phyloP scores from a whole-genome alignment of 92 coral and sea anemone species.

The Porites evermanni region DNA sequence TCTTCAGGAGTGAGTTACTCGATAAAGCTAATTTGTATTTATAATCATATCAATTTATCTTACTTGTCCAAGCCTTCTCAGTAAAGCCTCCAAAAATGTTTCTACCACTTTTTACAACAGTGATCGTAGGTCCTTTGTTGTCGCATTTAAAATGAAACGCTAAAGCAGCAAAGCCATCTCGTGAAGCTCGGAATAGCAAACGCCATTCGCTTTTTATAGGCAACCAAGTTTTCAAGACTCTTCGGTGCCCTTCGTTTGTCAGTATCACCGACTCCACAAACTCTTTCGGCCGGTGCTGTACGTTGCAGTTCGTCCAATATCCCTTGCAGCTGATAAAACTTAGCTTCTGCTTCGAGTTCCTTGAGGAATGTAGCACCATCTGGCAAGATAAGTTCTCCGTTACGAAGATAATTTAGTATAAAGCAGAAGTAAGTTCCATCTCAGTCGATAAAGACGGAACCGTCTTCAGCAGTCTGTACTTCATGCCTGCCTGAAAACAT shows the following conservation, averaged over 20 bases:
- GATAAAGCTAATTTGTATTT: no score
- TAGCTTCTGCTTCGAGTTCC: constrained; percentile 55
- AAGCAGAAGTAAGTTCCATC: no score
- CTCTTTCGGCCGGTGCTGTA: neutral
- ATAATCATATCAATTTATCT: neutral
- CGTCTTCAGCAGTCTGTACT: neutral
- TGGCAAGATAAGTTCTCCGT: no score
- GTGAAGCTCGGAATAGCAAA: constrained; percentile 45
- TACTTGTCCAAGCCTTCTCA: constrained; percentile 31
- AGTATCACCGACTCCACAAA: neutral
- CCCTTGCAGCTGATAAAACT: constrained; percentile 73
- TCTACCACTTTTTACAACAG: constrained; percentile 43
- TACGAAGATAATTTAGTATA: no score
- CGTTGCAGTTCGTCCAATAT: neutral
- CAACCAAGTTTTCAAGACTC: neutral
- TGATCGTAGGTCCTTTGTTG: constrained; percentile 52
- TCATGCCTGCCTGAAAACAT: constrained; percentile 28
- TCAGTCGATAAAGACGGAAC: no score
- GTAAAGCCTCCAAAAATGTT: constrained; percentile 64
- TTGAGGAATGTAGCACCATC: no score
- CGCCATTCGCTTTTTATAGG: neutral
- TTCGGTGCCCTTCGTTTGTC: constrained; percentile 23
- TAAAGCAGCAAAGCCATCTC: constrained; percentile 43
- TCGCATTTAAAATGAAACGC: constrained; percentile 48
- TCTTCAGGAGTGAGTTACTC: no score